Base-by-base conservation (phyloP, 2,888 invertebrate genomes). In the Oscheius sp. region DNA sequence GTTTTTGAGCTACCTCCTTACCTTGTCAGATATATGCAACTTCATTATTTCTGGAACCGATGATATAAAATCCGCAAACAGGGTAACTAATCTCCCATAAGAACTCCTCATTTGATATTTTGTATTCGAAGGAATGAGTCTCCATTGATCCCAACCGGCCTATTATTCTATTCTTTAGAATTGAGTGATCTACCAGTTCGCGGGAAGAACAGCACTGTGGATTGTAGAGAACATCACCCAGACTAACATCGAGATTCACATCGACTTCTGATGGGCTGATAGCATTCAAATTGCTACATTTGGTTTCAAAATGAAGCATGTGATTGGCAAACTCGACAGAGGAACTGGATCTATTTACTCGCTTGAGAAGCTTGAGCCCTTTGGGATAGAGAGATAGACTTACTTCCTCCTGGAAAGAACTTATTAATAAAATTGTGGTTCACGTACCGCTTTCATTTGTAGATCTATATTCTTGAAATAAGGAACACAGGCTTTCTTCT, bases 181-280 rank as follows among this genome's bases (percentile, higher is more conserved):
- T 22, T 24, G 3, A 41, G 8, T 36, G 8, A 14, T 14, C 36
- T 47, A 47, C 47, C 47, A 24, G 20, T 12, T 24, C 2, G 22
- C 47, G 14, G 22, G 22, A 17, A 3, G 47, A 47, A 24, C 22
- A 47, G 22, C 47, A 22, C 22, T 47, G 22, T 5, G 47, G 47
- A 47, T 47, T 47, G 20, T 22, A 47, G 22, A 47, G 47, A 22
- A 47, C 47, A 22, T 47, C 47, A 20, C 47, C 47, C 47, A 47
- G 22, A 12, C 17, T 17, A 4, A 47, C 47, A 3, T 47, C 47
- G 5, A 47, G 24, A 47, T 20, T 17, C 17, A 24, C 47, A 6
- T 47, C 47, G 17, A 22, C 3, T 22, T 47, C 47, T 22, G 47
- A 47, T 6, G 47, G 47, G 12, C 47, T 47, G 5, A 24, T 20